A percentile compares a stretch with the other conserved stretches of the same genome.
These are phyloP conservation scores for Oncorhynchus kisutch DNA, from an alignment of 2,113 vertebrate species.

Conservation along the genomic window DNA sequence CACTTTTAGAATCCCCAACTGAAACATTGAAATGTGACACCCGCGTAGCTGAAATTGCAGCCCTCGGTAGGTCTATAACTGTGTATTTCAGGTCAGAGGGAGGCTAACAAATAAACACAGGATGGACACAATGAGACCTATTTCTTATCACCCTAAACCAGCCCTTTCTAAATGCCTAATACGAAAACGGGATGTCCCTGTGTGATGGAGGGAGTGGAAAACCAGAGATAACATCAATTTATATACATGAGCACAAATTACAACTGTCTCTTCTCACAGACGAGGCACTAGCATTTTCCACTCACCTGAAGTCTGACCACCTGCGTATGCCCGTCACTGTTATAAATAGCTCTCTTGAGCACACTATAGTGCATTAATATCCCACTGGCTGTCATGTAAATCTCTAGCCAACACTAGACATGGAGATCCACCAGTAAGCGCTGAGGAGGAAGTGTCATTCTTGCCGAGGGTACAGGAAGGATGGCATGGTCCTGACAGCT, in stretches of 20 bases:
- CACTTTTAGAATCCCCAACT: too few relatives aligned
- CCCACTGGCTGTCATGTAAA: conserved; percentile 56
- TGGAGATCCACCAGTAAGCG: conserved; percentile 15
- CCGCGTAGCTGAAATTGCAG: too few relatives aligned
- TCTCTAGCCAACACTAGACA: conserved; percentile 30
- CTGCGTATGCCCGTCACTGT: not conserved
- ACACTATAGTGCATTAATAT: conserved; percentile 46
- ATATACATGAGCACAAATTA: not conserved
- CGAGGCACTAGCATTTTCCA: not conserved
- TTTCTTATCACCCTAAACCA: too few relatives aligned
- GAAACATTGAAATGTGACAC: too few relatives aligned
- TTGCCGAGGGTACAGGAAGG: conserved; percentile 12
- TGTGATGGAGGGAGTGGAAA: not conserved
- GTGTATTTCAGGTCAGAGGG: too few relatives aligned
- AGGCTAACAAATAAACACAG: too few relatives aligned
- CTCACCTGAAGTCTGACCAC: conserved; percentile 12
- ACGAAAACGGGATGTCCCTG: not conserved
- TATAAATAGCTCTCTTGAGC: conserved; percentile 30
- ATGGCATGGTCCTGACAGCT: conserved; percentile 36
- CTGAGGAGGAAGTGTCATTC: conserved; percentile 31
- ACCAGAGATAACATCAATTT: not conserved
- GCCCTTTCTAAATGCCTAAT: too few relatives aligned
- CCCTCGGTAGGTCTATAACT: too few relatives aligned
- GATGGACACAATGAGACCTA: too few relatives aligned
- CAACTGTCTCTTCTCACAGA: not conserved